Evolutionary conservation across 2,113 vertebrate genomes (phyloP).

Genomic region (Petromus typicus): DNA sequence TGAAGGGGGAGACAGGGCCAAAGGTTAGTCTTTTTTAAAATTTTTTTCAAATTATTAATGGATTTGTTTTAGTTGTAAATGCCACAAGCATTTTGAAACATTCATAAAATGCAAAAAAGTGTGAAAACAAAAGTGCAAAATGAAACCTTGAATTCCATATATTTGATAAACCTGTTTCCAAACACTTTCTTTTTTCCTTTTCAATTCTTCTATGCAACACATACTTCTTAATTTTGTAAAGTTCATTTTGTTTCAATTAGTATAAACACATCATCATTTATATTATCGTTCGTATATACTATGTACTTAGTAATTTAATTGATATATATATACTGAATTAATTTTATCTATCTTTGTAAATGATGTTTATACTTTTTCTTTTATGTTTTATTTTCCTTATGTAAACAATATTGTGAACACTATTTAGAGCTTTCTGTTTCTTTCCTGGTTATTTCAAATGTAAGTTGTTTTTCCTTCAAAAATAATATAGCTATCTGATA

Average conservation of each 20-base stretch:
- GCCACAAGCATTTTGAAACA: not conserved
- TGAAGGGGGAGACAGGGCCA: not conserved
- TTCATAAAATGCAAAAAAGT: not conserved
- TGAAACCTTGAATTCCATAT: not conserved
- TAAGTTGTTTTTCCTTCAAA: conserved; percentile 3
- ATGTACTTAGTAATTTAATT: not conserved
- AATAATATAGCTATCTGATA: not conserved
- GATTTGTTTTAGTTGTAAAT: conserved; percentile 16
- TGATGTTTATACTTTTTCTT: not conserved
- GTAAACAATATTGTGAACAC: not conserved
- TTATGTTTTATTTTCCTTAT: not conserved
- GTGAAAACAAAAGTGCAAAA: not conserved
- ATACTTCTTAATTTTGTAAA: not conserved
- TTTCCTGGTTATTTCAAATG: not conserved
- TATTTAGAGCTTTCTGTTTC: conserved; percentile 1
- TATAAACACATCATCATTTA: not conserved
- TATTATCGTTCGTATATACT: not conserved
- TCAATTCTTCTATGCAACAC: not conserved
- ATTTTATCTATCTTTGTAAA: not conserved
- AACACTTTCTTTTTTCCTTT: not conserved
- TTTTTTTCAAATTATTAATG: not conserved
- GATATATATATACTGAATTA: not conserved
- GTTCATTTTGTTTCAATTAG: not conserved
- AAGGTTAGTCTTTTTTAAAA: not conserved
- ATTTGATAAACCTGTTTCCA: not conserved